A percentile compares a stretch with the other conserved stretches of the same genome.
phyloP scores from a whole-genome alignment of 2,113 vertebrate genomes.

The Hypomesus transpacificus region DNA sequence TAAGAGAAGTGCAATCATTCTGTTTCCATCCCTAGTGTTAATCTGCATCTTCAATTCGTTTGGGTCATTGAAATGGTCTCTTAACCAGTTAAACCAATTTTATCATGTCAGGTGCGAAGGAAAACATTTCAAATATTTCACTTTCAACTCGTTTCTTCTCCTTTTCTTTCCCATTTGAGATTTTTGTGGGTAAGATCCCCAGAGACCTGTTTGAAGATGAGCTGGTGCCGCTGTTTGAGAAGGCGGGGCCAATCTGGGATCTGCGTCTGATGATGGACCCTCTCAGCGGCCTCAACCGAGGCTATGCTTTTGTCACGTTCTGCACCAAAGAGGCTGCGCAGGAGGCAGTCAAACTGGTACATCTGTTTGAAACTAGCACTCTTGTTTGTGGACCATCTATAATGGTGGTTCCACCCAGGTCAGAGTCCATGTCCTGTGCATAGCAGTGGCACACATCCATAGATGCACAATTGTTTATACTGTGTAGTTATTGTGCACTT shows the following conservation, averaged over 20 bases:
- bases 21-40: too few relatives aligned
- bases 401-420: not conserved
- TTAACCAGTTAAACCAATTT: too few relatives aligned
- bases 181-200: constrained; percentile 99
- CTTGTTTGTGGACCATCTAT: not conserved
- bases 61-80: too few relatives aligned
- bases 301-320: constrained; percentile 99
- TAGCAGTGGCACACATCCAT: not conserved
- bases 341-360: constrained; percentile 96
- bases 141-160: not conserved
- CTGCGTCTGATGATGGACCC: constrained; percentile 99
- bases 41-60: too few relatives aligned
- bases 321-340: constrained; percentile 99
- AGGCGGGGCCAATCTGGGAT: constrained; percentile 98
- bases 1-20: too few relatives aligned
- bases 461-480: not conserved
- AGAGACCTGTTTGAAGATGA: constrained; percentile 99
- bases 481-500: too few relatives aligned
- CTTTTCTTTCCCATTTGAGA: constrained; percentile 71
- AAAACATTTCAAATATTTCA: too few relatives aligned
- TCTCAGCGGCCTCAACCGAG: constrained; percentile 95
- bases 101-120: too few relatives aligned
- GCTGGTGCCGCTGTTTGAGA: constrained; percentile 97
- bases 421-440: not conserved
- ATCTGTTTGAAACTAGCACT: constrained; percentile 39